Conservation (phyloP, 2,888 invertebrate genomes). For the Phymatocera aterrima region DNA sequence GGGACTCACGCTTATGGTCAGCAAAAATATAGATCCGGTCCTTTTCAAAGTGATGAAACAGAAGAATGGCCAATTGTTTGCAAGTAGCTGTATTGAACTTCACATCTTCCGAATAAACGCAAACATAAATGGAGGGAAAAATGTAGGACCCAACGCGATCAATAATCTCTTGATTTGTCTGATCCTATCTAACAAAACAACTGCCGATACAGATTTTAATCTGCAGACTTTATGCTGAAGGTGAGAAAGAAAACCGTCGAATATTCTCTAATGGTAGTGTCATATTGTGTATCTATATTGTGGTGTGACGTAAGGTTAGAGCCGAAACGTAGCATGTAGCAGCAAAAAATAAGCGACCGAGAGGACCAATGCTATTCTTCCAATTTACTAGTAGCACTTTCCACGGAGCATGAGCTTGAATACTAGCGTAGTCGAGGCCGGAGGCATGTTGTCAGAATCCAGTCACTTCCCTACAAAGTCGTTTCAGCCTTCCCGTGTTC, state of each 20-base stretch:
- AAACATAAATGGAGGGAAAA: not conserved
- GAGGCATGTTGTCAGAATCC: slow-evolving; percentile 41
- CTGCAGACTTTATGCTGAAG: too few relatives aligned
- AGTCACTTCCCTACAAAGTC: slow-evolving; percentile 23
- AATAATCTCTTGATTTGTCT: too few relatives aligned
- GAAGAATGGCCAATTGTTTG: too few relatives aligned
- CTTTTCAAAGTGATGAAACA: too few relatives aligned
- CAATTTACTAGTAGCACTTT: slow-evolving; percentile 28
- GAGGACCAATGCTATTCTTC: slow-evolving; percentile 26
- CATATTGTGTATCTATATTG: not conserved
- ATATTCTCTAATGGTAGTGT: not conserved
- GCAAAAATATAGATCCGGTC: not conserved
- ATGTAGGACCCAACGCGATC: slow-evolving; percentile 1
- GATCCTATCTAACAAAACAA: too few relatives aligned
- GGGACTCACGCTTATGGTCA: not conserved
- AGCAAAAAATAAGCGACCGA: slow-evolving; percentile 16
- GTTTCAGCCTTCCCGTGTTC: not conserved
- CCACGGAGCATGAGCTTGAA: slow-evolving; percentile 22
- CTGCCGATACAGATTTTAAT: too few relatives aligned
- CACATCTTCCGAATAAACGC: too few relatives aligned
- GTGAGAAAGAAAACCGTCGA: not conserved
- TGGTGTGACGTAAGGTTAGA: not conserved
- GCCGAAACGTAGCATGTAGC: not conserved
- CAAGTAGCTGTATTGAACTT: too few relatives aligned
- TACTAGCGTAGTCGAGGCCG: slow-evolving; percentile 20